Evolutionary conservation across 2,888 invertebrate species (phyloP).

Genomic region (Zelleria hepariella): DNA sequence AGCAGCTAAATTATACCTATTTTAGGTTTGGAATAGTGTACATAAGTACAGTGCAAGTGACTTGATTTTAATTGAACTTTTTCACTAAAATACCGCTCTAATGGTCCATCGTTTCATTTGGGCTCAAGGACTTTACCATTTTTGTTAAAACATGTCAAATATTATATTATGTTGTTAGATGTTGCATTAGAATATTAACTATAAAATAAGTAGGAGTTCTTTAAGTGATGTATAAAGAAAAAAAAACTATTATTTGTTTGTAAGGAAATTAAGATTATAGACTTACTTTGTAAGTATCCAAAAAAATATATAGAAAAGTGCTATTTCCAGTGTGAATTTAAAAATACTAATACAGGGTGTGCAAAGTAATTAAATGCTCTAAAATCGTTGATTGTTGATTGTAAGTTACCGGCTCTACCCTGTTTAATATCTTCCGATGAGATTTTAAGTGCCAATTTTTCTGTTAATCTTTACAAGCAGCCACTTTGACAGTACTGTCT

Average conservation of each 20-base stretch:
- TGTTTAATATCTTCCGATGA: conserved; percentile 16
- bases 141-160: neutral
- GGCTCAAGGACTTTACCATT: neutral
- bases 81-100: too few species aligned
- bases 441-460: conserved; percentile 23
- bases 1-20: neutral
- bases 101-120: neutral
- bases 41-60: too few species aligned
- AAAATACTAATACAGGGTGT: neutral
- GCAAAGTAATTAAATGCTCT: neutral
- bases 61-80: too few species aligned
- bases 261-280: neutral
- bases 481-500: neutral
- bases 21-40: neutral
- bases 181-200: neutral
- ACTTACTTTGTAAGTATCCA: neutral
- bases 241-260: neutral
- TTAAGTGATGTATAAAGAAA: neutral
- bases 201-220: neutral
- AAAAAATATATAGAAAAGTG: neutral
- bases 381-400: neutral
- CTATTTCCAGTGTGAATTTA: neutral
- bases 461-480: conserved; percentile 3
- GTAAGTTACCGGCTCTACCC: neutral
- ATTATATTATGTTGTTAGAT: conserved; percentile 2